Evolutionary conservation across 2,113 vertebrate genomes (phyloP), one percentile per base, ranked within the genome.

Genomic region (Dromas ardeola): DNA sequence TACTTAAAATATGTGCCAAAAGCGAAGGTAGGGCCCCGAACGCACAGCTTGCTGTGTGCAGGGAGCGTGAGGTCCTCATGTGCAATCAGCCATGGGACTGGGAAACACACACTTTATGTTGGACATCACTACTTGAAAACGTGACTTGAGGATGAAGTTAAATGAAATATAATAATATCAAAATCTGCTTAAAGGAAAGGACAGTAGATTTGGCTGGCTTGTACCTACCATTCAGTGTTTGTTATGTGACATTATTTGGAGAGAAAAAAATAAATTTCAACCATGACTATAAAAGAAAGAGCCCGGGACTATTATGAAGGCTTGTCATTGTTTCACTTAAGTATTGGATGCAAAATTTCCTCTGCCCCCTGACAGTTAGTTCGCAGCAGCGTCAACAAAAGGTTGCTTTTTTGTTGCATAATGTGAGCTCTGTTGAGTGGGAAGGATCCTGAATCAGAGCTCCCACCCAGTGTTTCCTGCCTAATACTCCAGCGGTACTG

Each of bases 401-500:
- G 83, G 36, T 81, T 88, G 62, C 88, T 96, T 95, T 88, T 77
- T 43, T 4, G 14, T 66, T 81, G 53, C 43, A 86, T 95, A 95
- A 92, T 90, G 36, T 77, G 79, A 92, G 90, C 86, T 95, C 77
- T 96, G 61, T 78, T 95, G 90, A 93, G 66, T 91, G 91, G 94
- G 81, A 94, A 96, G 95, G 90, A 92, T 96, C 93, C 90, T 94
- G 69, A 80, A 42, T 40, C 92, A 55, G 78, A 82, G 90, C 78
- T 95, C 90, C 72, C 58, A 2, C 95, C 81, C 84, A 53, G 56
- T 15, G 74, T 90, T 97, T 97, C 97, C 92, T 96, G 71, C 88
- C 67, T 79, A 53, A 71, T 77, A 63, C 86, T 90, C 32, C 72
- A 65, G 67, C 26, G 26, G 91, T 71, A 67, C 85, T 94, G 74